Evolutionary conservation across 2,113 vertebrate species (phyloP).

Genomic region (Triplophysa dalaica): DNA sequence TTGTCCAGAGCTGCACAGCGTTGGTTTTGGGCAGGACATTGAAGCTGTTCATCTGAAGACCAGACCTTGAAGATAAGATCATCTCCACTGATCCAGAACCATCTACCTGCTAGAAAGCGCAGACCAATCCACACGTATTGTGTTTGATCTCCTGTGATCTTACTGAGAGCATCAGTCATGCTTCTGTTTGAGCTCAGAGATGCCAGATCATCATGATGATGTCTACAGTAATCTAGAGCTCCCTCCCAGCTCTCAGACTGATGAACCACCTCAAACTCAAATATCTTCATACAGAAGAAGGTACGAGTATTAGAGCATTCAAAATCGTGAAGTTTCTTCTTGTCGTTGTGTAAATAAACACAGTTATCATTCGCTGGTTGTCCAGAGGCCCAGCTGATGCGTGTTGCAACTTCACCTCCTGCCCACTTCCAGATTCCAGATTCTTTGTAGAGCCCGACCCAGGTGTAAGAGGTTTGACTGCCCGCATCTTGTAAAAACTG

Average conservation of each 20-base stretch:
- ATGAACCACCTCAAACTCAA: not conserved
- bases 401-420: not conserved
- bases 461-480: not conserved
- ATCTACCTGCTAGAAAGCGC: not conserved
- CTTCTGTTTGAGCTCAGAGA: not conserved
- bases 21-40: slow-evolving; percentile 4
- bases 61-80: not conserved
- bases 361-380: not conserved
- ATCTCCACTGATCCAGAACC: slow-evolving; percentile 25
- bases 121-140: slow-evolving; percentile 23
- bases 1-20: slow-evolving; percentile 23
- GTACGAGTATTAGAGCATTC: not conserved
- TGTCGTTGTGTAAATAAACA: not conserved
- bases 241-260: slow-evolving; percentile 12
- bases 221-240: slow-evolving; percentile 32
- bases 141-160: not conserved
- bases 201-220: not conserved
- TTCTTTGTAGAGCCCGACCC: slow-evolving; percentile 11
- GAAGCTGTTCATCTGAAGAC: not conserved
- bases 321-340: not conserved
- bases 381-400: not conserved
- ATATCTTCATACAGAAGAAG: slow-evolving; percentile 25
- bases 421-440: slow-evolving; percentile 26
- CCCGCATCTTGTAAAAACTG: not conserved
- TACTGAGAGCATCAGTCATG: not conserved